A percentile compares a stretch with the other conserved stretches of the same genome.
phyloP scores from a whole-genome alignment of 2,888 invertebrate genomes.

The Blomia tropicalis region DNA sequence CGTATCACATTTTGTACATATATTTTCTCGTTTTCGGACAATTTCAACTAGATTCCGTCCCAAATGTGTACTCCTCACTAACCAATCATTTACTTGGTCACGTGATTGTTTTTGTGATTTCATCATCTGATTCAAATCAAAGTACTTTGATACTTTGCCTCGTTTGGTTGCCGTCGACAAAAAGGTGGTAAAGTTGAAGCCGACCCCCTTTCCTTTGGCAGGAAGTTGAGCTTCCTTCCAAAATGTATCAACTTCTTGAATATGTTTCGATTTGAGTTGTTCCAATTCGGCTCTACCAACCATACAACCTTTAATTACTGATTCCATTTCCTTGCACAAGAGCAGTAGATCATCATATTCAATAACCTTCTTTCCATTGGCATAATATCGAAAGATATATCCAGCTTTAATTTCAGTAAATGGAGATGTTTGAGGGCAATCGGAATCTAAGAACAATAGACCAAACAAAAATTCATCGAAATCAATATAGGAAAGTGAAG shows the following conservation, averaged over 20 bases:
- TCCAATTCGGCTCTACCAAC: not conserved
- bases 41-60: not conserved
- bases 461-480: not conserved
- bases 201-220: not conserved
- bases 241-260: not conserved
- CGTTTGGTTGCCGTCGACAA: not conserved
- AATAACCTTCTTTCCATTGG: not conserved
- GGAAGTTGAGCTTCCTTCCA: not conserved
- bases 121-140: not conserved
- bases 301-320: not conserved
- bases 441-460: not conserved
- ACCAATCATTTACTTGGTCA: not conserved
- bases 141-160: not conserved
- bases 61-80: not conserved
- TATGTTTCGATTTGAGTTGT: not conserved
- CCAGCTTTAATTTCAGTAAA: not conserved
- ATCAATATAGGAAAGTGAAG: not conserved
- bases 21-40: not conserved
- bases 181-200: not conserved
- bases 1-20: not conserved
- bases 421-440: not conserved
- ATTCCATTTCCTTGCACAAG: not conserved
- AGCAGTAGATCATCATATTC: not conserved
- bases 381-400: not conserved
- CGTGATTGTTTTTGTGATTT: not conserved